Percentiles rank a stretch among this genome's conserved stretches.
Evolutionary conservation across 2,797 vertebrate species (phyloP).

Genomic region (Ambastaia sidthimunki): DNA sequence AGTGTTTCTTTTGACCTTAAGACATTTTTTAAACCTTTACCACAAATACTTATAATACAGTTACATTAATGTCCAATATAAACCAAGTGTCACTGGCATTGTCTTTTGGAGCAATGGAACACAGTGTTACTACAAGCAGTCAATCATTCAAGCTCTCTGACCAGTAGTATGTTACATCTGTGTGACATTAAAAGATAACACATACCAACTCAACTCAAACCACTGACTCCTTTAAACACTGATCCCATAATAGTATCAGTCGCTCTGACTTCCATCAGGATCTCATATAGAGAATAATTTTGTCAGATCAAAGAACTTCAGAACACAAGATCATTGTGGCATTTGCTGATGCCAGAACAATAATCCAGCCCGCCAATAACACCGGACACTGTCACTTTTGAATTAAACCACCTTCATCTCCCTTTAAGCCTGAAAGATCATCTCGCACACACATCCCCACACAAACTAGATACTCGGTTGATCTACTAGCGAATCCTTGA

Average conservation of each 20-base stretch:
- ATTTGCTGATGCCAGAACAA: not conserved
- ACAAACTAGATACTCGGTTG: slow-evolving; percentile 80
- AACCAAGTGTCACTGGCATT: not conserved
- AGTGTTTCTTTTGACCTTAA: no score
- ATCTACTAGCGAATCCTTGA: slow-evolving; percentile 84
- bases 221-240: not conserved
- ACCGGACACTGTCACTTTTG: slow-evolving; percentile 40
- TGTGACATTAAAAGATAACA: not conserved
- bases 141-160: not conserved
- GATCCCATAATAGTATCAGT: not conserved
- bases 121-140: not conserved
- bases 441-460: not conserved
- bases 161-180: not conserved
- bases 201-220: not conserved
- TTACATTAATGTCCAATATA: not conserved
- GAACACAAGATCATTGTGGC: not conserved
- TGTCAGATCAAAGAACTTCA: slow-evolving; percentile 7
- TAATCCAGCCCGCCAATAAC: slow-evolving; percentile 14
- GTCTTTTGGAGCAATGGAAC: not conserved
- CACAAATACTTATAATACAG: not conserved
- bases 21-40: not conserved
- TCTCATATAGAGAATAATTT: not conserved
- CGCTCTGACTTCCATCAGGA: not conserved
- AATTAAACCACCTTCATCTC: slow-evolving; percentile 19
- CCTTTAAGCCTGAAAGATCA: slow-evolving; percentile 6